Conservation (phyloP, 1,140 invertebrate species). For the Dendrolimus kikuchii region DNA sequence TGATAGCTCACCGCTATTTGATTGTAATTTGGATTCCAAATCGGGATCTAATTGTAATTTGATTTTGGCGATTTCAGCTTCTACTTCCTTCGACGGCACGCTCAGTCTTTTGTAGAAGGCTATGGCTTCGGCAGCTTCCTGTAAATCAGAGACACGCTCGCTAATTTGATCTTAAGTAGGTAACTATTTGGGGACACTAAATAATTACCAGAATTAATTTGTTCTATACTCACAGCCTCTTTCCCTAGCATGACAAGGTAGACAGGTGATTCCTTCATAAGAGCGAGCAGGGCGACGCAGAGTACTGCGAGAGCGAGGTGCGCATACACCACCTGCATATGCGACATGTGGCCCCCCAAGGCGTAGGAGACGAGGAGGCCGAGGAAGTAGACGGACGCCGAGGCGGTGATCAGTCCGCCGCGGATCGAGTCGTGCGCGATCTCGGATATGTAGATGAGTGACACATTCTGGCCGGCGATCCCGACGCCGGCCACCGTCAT, state of each 20-base stretch:
- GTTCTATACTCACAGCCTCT: conserved; percentile 38
- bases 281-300: conserved; percentile 31
- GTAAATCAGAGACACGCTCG: conserved; percentile 15
- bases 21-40: conserved; percentile 31
- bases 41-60: conserved; percentile 37
- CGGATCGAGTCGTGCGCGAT: conserved; percentile 52
- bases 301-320: conserved; percentile 35
- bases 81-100: conserved; percentile 35
- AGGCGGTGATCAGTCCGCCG: conserved; percentile 40
- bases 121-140: conserved; percentile 44
- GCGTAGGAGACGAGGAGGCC: conserved; percentile 46
- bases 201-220: no score
- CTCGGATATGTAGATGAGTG: conserved; percentile 49
- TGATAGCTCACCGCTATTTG: conserved; percentile 18
- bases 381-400: conserved; percentile 37
- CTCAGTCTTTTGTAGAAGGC: conserved; percentile 37
- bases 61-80: conserved; percentile 39
- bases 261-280: conserved; percentile 53
- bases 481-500: conserved; percentile 37
- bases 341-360: conserved; percentile 41
- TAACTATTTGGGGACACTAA: no score
- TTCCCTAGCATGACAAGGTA: conserved; percentile 41
- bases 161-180: no score
- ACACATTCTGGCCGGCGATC: conserved; percentile 41
- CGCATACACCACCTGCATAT: conserved; percentile 35